These are phyloP conservation scores for Cheilosia scutellata DNA, from an alignment of 2,888 invertebrate species.

Conservation along the genomic window DNA sequence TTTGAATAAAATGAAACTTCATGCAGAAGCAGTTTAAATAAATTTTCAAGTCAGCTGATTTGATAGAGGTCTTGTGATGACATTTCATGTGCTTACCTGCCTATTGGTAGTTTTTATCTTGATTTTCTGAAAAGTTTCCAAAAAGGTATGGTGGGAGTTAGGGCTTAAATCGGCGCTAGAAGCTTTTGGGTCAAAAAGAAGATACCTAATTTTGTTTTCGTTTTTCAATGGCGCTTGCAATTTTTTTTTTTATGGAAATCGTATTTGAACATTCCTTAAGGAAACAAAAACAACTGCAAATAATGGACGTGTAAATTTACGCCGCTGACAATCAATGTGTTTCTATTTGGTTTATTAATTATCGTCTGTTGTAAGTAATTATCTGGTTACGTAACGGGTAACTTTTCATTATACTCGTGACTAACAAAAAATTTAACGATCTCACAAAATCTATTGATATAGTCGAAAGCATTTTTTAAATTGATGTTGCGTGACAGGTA, in stretches of 20 bases:
- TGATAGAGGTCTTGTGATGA: constrained; percentile 56
- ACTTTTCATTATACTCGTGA: constrained; percentile 40
- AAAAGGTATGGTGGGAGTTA: constrained; percentile 7
- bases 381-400: constrained; percentile 42
- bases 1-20: not conserved
- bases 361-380: constrained; percentile 6
- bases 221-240: constrained; percentile 6
- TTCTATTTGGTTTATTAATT: constrained; percentile 21
- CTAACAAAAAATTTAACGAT: constrained; percentile 6
- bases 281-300: too few relatives aligned
- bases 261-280: not conserved
- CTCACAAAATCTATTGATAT: not conserved
- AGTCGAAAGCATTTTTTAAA: not conserved
- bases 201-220: constrained; percentile 15
- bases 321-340: not conserved
- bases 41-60: constrained; percentile 43
- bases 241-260: not conserved
- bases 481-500: too few relatives aligned
- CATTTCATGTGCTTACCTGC: constrained; percentile 28
- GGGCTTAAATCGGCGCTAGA: not conserved
- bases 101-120: constrained; percentile 37
- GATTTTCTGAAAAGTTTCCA: constrained; percentile 26
- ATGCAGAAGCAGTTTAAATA: not conserved
- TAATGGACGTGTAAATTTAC: not conserved
- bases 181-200: not conserved